Evolutionary conservation across 2,113 vertebrate species (phyloP), one percentile per base, ranked within the genome.

Genomic region (Sander lucioperca): DNA sequence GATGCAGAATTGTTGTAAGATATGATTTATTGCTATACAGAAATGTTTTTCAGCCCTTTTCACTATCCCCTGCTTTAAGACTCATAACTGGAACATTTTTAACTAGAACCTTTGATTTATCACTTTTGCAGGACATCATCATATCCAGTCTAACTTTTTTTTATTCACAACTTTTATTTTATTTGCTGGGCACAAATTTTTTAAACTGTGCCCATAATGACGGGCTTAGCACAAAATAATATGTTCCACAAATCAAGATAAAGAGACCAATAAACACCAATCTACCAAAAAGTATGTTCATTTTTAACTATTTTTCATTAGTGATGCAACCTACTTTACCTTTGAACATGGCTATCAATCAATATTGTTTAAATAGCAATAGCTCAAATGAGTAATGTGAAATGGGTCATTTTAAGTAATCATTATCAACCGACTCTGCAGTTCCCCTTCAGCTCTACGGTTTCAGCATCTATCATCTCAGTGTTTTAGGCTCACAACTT

Each of bases 11-110:
- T 68, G 85, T 84, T 81, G 86, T 74, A 66, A 65, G 21, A 19
- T 47, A 1, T 48, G 77, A 87, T 70, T 85, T 81, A 85, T 85
- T 3, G 5, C 77, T 69, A 27, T 21, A 68, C 47, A 71, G 51
- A 82, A 73, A 67, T 70, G 23, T 91, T 71, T 86, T 90, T 82
- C 71, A 79, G 33, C 53, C 33, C 66, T 77, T 66, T 48, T 64
- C 21, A 33, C 19, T 82, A 67, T 88, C 54, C 69, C 75, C 50
- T 61, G 53, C 67, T 78, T 71, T 85, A 67, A 83, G 75, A 80
- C 59, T 82, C 51, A 27, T 64, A 30, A 74, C 74, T 86, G 43
- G 53, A 84, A 82, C 65, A 80, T 81, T 83, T 83, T 80, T 82
- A 79, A 82, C 75, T 23, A 36, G 27, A 51, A 64, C 30, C 13